Evolutionary conservation across 2,888 invertebrate genomes (phyloP), one percentile per base, ranked within the genome.

Genomic region (Apamea epomidion): DNA sequence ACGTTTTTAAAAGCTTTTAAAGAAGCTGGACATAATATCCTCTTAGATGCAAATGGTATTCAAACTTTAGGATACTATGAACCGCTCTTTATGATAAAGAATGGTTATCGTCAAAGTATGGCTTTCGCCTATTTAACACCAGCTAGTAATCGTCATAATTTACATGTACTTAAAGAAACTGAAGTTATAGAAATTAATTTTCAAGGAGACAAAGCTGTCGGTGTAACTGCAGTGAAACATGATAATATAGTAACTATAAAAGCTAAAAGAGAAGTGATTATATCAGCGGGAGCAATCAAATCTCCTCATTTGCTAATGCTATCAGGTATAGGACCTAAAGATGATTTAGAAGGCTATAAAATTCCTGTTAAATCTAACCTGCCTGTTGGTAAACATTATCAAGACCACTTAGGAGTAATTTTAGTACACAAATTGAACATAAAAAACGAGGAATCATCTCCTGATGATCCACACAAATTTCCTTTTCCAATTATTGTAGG

Each of bases 31-130:
- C 93, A 91, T 18, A 83, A 87, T 18, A 84, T 90, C 7, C 64
- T 93, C 10, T 70, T 84, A 29, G 89, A 91, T 79, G 45, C 82
- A 1, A 90, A 88, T 65, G 84, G 84, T 0, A 32, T 81, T 8
- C 25, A 70, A 3, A 80, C 74, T 54, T 25, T 96, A n/a, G 97
- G 97, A 2, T 96, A 95, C 74, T 93, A 95, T 0, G 94, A 95
- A 81, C 92, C 96, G 0, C 93, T 97, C 84, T 94, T 94, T 7
- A 97, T 95, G 42, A 93, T 97, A 85, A 94, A 94, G 45, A 90
- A 93, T 58, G 97, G 97, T 1, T 87, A 92, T n/a, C 91, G 97
- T 62, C 96, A 96, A 83, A 97, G 97, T 82, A 95, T 97, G 1
- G 96, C 97, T 0, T 95, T 95, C 69, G 94, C 96, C 54, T 98